Percentiles rank a stretch among this genome's conserved stretches.
phyloP scores from a whole-genome alignment of 2,113 vertebrate species.

The Gymnorhina tibicen region DNA sequence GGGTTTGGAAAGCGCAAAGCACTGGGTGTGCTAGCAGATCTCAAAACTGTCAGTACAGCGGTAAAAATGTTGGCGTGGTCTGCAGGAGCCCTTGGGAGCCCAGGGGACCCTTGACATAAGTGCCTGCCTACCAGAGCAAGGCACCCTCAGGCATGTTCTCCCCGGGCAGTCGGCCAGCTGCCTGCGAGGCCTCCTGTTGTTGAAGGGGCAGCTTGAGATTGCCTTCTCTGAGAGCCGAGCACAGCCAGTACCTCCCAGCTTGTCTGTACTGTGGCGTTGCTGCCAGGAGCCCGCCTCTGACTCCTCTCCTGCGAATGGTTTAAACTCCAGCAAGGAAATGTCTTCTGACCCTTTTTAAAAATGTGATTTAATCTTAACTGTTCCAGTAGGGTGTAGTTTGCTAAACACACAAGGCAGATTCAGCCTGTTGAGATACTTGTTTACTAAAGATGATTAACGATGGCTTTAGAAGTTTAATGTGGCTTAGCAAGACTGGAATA shows the following conservation, averaged over 20 bases:
- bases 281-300: not conserved
- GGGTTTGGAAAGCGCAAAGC: not conserved
- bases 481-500: not conserved
- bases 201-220: not conserved
- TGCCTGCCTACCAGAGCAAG: not conserved
- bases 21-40: not conserved
- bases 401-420: not conserved
- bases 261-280: fast-evolving
- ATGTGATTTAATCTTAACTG: not conserved
- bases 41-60: not conserved
- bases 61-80: not conserved
- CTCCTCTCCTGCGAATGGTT: not conserved
- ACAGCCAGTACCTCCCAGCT: not conserved
- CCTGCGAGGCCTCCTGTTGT: not conserved
- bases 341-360: not conserved
- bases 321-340: not conserved
- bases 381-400: not conserved
- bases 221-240: not conserved
- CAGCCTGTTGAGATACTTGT: not conserved
- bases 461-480: not conserved
- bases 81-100: not conserved
- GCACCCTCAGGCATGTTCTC: not conserved
- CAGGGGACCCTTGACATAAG: not conserved
- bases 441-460: not conserved
- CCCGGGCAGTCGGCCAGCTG: not conserved